A percentile compares a stretch with the other conserved stretches of the same genome.
Conservation (phyloP, 2,797 vertebrate genomes). For the Mionectes olivaceus region DNA sequence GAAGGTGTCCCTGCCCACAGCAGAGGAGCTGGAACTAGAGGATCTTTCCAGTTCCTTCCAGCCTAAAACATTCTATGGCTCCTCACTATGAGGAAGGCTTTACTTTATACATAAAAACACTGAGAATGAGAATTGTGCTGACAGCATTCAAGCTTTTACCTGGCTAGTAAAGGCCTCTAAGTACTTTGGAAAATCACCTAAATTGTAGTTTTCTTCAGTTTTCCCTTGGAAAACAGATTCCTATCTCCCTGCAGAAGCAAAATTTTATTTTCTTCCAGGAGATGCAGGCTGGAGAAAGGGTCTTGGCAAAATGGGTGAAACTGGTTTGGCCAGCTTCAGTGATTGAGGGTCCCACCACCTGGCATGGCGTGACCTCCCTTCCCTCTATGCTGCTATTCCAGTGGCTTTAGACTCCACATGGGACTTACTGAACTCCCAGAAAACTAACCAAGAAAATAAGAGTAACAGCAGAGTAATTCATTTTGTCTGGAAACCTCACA, state of each 20-base stretch:
- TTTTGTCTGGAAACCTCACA: neutral
- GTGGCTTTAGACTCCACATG: neutral
- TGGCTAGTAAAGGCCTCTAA: neutral
- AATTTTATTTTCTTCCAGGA: neutral
- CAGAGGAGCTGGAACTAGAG: neutral
- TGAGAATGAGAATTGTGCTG: neutral
- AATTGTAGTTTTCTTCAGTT: neutral
- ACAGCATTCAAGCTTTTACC: neutral
- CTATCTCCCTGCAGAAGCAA: neutral
- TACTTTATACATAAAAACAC: accelerated
- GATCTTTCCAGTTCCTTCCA: neutral
- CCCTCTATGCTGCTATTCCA: neutral
- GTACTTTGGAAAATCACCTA: neutral
- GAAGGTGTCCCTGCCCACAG: neutral
- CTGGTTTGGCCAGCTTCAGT: neutral
- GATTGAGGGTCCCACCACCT: neutral
- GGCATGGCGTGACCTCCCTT: neutral
- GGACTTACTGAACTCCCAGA: neutral
- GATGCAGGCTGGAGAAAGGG: neutral
- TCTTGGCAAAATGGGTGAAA: neutral
- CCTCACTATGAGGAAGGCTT: neutral
- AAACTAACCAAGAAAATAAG: neutral
- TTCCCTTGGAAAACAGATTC: neutral
- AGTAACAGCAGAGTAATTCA: neutral
- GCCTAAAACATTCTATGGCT: neutral